Evolutionary conservation across 2,797 vertebrate species (phyloP), one percentile per base, ranked within the genome.

Genomic region (Esox masquinongy): DNA sequence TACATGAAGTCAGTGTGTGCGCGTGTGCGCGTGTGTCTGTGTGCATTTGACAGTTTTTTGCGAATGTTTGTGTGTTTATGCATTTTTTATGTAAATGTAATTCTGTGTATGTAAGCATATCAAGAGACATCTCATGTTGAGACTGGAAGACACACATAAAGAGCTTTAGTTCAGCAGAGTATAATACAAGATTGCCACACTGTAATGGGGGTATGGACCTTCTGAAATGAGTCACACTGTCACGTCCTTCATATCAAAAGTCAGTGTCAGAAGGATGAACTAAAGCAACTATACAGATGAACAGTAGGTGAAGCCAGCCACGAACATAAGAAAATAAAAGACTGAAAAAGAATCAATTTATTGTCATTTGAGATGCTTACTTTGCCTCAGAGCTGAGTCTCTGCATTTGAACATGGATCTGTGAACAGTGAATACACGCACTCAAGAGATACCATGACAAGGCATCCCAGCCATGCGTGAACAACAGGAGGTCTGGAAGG

Each of bases 381-480:
- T 1, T 5, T 64, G 61, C 61, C 61, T 63, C 59, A 7, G 26
- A 63, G 24, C 59, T 51, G 16, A 19, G 16, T 16, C 50, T 56
- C 53, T 56, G 19, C 53, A 56, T 56, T 61, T 61, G 56, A 61
- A 3, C 56, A 26, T 5, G 56, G 11, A 59, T 11, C 56, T 24
- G 11, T 24, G 56, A 53, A 53, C 17, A n/a, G 2, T 53, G 51
- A 53, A 53, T 19, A 53, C 51, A 63, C 22, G 22, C 76, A 26
- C 22, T 74, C 43, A 68, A 31, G n/a, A 71, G 74, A 43, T 64
- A 75, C 73, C 53, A 73, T 34, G 56, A 17, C 22, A 8, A 31
- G n/a, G 56, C 63, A 75, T 72, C 14, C 61, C 61, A 74, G n/a
- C 61, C 72, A 80, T 72, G 72, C 36, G 50, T 72, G 63, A 39